phyloP scores from a whole-genome alignment of 2,888 invertebrate species.

The Magallana nippona region DNA sequence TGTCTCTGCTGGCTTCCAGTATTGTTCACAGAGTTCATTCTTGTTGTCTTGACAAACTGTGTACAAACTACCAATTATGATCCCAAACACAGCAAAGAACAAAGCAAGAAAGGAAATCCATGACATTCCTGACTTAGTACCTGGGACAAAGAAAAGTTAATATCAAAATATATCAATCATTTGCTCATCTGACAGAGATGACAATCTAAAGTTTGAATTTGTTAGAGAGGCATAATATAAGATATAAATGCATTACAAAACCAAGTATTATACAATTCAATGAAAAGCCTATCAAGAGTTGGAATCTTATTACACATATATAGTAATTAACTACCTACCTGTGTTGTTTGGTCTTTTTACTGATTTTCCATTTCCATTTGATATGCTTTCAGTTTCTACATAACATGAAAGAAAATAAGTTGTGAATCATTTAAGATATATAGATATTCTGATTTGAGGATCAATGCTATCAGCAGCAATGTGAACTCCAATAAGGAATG shows the following conservation, averaged over 20 bases:
- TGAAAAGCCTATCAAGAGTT: no score
- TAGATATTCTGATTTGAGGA: not conserved
- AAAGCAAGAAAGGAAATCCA: not conserved
- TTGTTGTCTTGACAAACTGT: not conserved
- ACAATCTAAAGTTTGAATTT: no score
- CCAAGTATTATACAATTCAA: no score
- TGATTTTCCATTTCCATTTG: not conserved
- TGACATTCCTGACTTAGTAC: not conserved
- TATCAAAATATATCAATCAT: no score
- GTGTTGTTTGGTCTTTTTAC: not conserved
- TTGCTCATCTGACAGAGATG: no score
- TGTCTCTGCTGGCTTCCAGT: conserved; percentile 1
- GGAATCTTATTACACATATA: not conserved
- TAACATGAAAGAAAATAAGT: not conserved
- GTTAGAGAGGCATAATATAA: no score
- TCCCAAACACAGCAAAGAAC: not conserved
- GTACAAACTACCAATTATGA: not conserved
- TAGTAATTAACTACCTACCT: not conserved
- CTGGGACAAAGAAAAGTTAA: not conserved
- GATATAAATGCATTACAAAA: no score
- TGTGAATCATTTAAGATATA: not conserved
- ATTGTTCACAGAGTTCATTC: not conserved
- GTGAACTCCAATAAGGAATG: no score
- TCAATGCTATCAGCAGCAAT: no score
- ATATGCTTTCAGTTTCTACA: not conserved